Evolutionary conservation across 1,140 invertebrate genomes (phyloP), one percentile per base, ranked within the genome.

Genomic region (Mamestra configurata): DNA sequence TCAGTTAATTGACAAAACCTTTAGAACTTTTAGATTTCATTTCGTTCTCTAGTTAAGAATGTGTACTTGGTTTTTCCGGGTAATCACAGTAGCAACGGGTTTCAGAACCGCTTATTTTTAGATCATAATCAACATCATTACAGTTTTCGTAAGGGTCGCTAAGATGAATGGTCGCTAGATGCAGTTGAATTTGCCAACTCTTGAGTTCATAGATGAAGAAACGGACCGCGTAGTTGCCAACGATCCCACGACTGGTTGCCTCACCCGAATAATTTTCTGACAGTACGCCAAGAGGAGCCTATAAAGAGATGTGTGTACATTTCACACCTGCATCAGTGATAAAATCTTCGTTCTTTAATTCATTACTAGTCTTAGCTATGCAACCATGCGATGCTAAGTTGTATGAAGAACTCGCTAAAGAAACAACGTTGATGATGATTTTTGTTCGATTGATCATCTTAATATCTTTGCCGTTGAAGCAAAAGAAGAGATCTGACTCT

Each of bases 91-190:
- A 3, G 18, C 35, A 40, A 40, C 40, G 7, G 4, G 0, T 22
- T 66, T 66, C 35, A n/a, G 61, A 11, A 20, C 35, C 61, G 15
- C 31, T 40, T 1, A 57, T 27, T 57, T 11, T 27, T 31, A 20
- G 24, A 59, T 59, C 27, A 27, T 15, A 13, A 31, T 59, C 24
- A 27, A 59, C 31, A 37, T 31, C n/a, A 64, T 37, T 10, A 35
- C 13, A 4, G n/a, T 40, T 66, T 64, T 37, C 35, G 35, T 40
- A 64, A 64, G 59, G 59, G 59, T 64, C 59, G n/a, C 5, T 40
- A 27, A 64, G 59, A 64, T 64, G 57, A 35, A 61, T 55, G 8
- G 57, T 61, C 27, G 13, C 31, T 59, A 37, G 59, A 64, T 64
- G 31, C 35, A 40, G 35, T 40, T 37, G 31, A 66, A 66, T 40